Evolutionary conservation across 2,888 invertebrate genomes (phyloP).

Genomic region (Vesta saturnalis): DNA sequence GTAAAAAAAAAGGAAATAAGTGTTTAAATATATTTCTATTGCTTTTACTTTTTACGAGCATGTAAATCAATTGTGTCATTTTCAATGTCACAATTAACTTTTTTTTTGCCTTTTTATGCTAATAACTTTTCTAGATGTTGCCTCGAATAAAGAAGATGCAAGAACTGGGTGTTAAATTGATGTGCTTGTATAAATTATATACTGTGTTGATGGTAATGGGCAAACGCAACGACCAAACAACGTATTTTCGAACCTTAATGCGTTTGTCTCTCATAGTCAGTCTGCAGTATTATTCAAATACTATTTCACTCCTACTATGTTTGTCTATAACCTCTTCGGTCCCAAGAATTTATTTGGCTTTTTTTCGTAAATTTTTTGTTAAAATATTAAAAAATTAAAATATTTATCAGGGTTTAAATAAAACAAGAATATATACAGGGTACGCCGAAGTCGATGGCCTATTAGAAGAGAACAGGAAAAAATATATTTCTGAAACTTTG

Average conservation of each 20-base stretch:
- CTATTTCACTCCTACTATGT: background rate
- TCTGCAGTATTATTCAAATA: constrained; percentile 43
- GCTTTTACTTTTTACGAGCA: constrained; percentile 4
- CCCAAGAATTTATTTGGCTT: too few relatives aligned
- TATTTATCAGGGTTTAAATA: too few relatives aligned
- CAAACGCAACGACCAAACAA: constrained; percentile 62
- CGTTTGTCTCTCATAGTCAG: constrained; percentile 57
- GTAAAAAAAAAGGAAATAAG: background rate
- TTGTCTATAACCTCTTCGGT: too few relatives aligned
- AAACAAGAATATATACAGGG: too few relatives aligned
- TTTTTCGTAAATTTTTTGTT: too few relatives aligned
- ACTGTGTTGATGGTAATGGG: constrained; percentile 61
- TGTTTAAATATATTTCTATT: too few relatives aligned
- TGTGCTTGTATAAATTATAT: constrained; percentile 39
- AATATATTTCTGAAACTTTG: too few relatives aligned
- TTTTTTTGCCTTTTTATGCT: constrained; percentile 46
- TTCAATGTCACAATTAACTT: background rate
- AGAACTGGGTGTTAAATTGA: constrained; percentile 42
- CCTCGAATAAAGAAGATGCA: constrained; percentile 51
- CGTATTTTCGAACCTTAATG: constrained; percentile 55
- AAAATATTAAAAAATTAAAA: too few relatives aligned
- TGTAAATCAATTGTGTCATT: constrained; percentile 28
- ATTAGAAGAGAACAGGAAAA: too few relatives aligned
- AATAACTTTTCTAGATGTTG: constrained; percentile 59
- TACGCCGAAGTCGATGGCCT: too few relatives aligned